Evolutionary conservation across 2,797 vertebrate species (phyloP).

Genomic region (Cyclura pinguis): DNA sequence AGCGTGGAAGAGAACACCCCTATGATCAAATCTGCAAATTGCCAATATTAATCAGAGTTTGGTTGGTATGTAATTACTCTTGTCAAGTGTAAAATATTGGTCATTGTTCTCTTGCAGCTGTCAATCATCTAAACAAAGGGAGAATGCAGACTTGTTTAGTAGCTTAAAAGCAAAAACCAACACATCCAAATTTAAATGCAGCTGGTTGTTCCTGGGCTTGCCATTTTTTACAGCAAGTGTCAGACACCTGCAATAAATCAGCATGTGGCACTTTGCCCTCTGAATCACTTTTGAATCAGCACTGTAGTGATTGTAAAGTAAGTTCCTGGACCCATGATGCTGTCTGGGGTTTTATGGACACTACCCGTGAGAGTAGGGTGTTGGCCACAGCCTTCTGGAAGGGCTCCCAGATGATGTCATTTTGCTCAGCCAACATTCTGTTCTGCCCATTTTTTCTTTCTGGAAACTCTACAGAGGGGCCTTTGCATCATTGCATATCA

Average conservation of each 20-base stretch:
- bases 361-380: slow-evolving; percentile 43
- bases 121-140: background rate
- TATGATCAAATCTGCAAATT: background rate
- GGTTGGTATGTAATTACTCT: background rate
- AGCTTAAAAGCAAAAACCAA: background rate
- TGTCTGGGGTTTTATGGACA: slow-evolving; percentile 53
- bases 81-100: background rate
- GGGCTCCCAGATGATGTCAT: slow-evolving; percentile 41
- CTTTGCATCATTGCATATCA: background rate
- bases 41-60: background rate
- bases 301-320: slow-evolving; percentile 49
- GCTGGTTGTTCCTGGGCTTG: background rate
- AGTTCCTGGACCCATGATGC: slow-evolving; percentile 47
- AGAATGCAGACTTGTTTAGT: background rate
- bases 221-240: background rate
- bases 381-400: slow-evolving; percentile 35
- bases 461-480: background rate
- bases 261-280: slow-evolving; percentile 64
- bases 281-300: slow-evolving; percentile 68
- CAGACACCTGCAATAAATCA: slow-evolving; percentile 30
- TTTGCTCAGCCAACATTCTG: background rate
- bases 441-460: background rate
- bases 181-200: background rate
- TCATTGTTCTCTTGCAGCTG: background rate
- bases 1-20: background rate